Conservation (phyloP, 2,888 invertebrate species). For the Drosophila prostipennis region DNA sequence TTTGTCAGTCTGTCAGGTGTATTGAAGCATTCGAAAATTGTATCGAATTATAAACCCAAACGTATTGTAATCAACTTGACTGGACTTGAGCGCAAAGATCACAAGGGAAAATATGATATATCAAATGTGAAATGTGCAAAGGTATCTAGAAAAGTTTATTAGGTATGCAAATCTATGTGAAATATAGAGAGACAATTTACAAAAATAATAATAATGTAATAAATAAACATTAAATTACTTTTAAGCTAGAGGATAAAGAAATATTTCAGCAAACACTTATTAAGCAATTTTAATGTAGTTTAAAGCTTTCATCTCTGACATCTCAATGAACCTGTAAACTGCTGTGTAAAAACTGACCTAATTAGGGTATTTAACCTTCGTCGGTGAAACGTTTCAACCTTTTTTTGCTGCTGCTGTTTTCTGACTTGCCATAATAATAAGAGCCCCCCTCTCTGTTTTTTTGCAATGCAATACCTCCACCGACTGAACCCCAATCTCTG, state of each 20-base stretch:
- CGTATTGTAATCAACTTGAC: constrained; percentile 37
- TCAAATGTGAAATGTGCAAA: constrained; percentile 13
- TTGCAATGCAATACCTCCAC: constrained; percentile 36
- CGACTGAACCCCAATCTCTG: neutral
- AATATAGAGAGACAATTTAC: neutral
- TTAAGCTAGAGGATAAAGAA: neutral
- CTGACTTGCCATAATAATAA: constrained; percentile 30
- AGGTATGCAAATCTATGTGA: neutral
- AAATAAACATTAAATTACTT: too few relatives aligned
- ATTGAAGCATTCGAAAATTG: constrained; percentile 49
- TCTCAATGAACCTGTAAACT: constrained; percentile 3
- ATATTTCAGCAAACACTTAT: neutral
- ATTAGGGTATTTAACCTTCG: constrained; percentile 29
- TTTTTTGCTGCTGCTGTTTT: constrained; percentile 3
- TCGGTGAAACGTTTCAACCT: constrained; percentile 4
- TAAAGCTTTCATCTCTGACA: constrained; percentile 6
- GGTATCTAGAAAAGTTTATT: constrained; percentile 6
- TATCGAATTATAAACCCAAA: constrained; percentile 38
- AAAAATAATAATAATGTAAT: too few relatives aligned
- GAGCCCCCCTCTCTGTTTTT: constrained; percentile 29
- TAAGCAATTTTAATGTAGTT: constrained; percentile 1
- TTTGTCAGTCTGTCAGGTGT: constrained; percentile 38
- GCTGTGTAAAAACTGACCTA: constrained; percentile 13
- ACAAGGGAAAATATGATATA: constrained; percentile 25
- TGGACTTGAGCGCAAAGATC: constrained; percentile 15